A percentile compares a stretch with the other conserved stretches of the same genome.
phyloP scores from a whole-genome alignment of 2,888 invertebrate species.

The Endotricha flammealis region DNA sequence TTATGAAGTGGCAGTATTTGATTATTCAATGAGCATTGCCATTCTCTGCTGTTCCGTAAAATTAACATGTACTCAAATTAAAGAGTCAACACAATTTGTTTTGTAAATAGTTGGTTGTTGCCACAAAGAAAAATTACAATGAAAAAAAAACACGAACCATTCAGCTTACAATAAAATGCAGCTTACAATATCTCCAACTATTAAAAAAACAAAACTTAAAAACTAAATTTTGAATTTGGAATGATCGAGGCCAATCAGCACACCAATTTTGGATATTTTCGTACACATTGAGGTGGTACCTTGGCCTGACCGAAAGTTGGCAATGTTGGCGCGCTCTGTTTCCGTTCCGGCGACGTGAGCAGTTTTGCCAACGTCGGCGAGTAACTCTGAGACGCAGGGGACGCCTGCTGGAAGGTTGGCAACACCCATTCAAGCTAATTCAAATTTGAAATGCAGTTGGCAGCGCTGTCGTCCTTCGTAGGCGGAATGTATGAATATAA shows the following conservation, averaged over 20 bases:
- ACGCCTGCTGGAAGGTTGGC: conserved; percentile 76
- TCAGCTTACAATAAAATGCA: conserved; percentile 4
- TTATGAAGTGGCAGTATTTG: conserved; percentile 49
- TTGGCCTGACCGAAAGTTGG: conserved; percentile 76
- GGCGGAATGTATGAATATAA: not conserved
- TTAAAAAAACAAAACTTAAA: conserved; percentile 46
- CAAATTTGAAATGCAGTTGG: conserved; percentile 28
- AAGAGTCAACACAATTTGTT: conserved; percentile 14
- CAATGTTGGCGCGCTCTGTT: conserved; percentile 63
- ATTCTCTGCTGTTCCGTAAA: conserved; percentile 33
- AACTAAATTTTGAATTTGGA: conserved; percentile 74
- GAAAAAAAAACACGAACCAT: not conserved
- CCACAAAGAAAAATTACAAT: not conserved
- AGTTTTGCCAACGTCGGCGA: conserved; percentile 89
- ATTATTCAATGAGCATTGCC: conserved; percentile 63
- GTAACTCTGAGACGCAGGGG: conserved; percentile 80
- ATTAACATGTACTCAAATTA: conserved; percentile 11
- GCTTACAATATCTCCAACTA: conserved; percentile 31
- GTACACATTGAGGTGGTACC: conserved; percentile 63
- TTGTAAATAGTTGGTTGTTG: conserved; percentile 27
- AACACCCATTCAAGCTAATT: conserved; percentile 70
- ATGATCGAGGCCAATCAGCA: conserved; percentile 69
- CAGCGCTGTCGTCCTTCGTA: conserved; percentile 22
- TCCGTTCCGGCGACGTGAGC: conserved; percentile 82
- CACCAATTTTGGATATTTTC: conserved; percentile 61